Percentiles rank a stretch among this genome's conserved stretches.
Conservation (phyloP, 2,113 vertebrate genomes). For the sheep (Ovis aries) region DNA sequence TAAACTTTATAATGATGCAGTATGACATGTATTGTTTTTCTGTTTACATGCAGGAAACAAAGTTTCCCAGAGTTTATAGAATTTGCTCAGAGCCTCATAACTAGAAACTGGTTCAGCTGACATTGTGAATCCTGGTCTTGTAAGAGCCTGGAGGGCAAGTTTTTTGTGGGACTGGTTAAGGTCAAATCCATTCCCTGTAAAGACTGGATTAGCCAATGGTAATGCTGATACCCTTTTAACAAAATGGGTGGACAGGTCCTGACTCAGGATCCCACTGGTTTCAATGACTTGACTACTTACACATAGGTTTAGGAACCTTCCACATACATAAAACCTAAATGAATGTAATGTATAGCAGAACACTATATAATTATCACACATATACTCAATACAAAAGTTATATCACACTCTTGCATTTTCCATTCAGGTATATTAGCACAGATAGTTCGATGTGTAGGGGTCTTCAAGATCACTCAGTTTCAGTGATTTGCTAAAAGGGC, state of each 20-base stretch:
- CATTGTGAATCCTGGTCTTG: background rate
- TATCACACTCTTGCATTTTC: background rate
- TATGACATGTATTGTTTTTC: background rate
- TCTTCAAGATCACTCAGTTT: background rate
- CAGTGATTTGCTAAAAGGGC: background rate
- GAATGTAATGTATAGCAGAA: background rate
- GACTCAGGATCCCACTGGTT: background rate
- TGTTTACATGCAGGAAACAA: background rate
- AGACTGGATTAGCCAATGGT: background rate
- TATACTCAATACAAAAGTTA: background rate
- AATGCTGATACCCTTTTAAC: background rate
- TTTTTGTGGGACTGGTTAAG: background rate
- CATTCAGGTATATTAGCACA: background rate
- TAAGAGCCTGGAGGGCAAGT: background rate
- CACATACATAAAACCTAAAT: background rate
- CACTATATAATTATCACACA: background rate
- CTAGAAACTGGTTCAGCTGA: background rate
- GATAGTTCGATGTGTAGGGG: background rate
- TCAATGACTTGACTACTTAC: background rate
- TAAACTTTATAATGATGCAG: background rate
- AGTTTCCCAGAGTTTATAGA: background rate
- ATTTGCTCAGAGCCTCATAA: background rate
- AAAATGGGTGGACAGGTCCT: background rate
- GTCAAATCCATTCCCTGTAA: background rate
- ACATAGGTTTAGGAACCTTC: background rate